Base-by-base conservation (phyloP, 2,888 invertebrate genomes). In the Drosophila anomalata region DNA sequence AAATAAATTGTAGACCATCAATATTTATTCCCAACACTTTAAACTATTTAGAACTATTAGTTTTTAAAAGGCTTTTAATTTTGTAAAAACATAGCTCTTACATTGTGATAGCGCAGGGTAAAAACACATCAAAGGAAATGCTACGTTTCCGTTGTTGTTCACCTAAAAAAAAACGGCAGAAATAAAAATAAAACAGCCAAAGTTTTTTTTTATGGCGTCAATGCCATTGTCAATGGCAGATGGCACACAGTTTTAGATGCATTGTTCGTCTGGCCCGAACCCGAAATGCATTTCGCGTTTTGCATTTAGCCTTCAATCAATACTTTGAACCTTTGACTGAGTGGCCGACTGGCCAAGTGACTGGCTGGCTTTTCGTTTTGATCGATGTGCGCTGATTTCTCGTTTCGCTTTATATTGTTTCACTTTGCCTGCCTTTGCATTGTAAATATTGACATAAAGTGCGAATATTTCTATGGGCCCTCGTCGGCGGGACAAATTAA, bases 171-270 rank as follows among this genome's bases (percentile, higher is more conserved):
- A 56, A 29, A 6, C 4, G n/a, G 26, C 36, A 14, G 12, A 44
- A 12, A 44, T 11, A 46, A 41, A 26, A 50, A 46, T 33, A 24
- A 39, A 17, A 42, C 48, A 31, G 7, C 44, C 33, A 33, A 36
- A 42, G 63, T 24, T 51, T 69, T 33, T 33, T 51, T 33, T 51
- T 55, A 5, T 55, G 41, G 56, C 76, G 73, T 79, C 87, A 87
- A 75, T 87, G 84, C 76, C 87, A 87, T 73, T 84, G 84, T 76
- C 84, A 87, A 85, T 87, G 78, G 47, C 60, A 47, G 33, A 20
- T 17, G 39, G 29, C 46, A 67, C 54, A 83, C 69, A 83, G 84
- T 80, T 81, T 83, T 54, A 39, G 52, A 86, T 52, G 69, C 84
- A 83, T 56, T 80, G 78, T 58, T 29, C 56, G 56, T 68, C 41